phyloP scores from a whole-genome alignment of 2,888 invertebrate genomes.

The Euclidia mi region DNA sequence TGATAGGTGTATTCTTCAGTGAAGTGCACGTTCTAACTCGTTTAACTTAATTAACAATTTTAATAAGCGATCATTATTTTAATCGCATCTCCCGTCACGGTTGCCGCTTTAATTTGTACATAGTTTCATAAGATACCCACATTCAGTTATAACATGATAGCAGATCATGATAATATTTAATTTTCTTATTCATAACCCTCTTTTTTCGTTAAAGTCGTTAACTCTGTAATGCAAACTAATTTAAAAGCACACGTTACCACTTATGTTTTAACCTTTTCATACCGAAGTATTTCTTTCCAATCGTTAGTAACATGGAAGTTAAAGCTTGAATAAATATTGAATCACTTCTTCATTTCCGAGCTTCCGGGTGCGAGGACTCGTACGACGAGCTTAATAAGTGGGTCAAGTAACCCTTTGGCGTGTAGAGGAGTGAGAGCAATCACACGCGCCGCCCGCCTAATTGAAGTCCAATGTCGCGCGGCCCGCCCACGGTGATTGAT shows the following conservation, averaged over 20 bases:
- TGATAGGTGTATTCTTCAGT: slow-evolving; percentile 27
- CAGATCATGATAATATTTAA: slow-evolving; percentile 56
- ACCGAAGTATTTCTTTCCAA: slow-evolving; percentile 17
- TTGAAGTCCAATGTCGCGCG: slow-evolving; percentile 89
- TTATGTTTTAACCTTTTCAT: slow-evolving; percentile 23
- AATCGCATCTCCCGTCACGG: slow-evolving; percentile 75
- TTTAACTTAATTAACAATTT: slow-evolving; percentile 73
- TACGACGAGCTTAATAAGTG: slow-evolving; percentile 81
- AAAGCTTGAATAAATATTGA: slow-evolving; percentile 69
- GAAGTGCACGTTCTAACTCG: slow-evolving; percentile 57
- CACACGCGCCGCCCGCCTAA: slow-evolving; percentile 87
- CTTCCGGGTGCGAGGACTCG: slow-evolving; percentile 73
- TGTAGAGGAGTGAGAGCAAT: slow-evolving; percentile 85
- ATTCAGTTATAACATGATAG: slow-evolving; percentile 56
- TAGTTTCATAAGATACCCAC: slow-evolving; percentile 59
- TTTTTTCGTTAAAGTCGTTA: slow-evolving; percentile 38
- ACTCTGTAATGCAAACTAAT: slow-evolving; percentile 22
- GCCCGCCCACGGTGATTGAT: slow-evolving; percentile 89
- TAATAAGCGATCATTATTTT: slow-evolving; percentile 77
- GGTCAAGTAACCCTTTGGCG: slow-evolving; percentile 88
- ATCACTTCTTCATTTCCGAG: slow-evolving; percentile 71
- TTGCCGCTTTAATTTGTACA: slow-evolving; percentile 70
- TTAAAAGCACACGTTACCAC: slow-evolving; percentile 12
- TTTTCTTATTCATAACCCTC: slow-evolving; percentile 51
- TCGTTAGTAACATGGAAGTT: slow-evolving; percentile 24